Evolutionary conservation across 2,888 invertebrate species (phyloP).

Genomic region (Digitonthophagus gazella): DNA sequence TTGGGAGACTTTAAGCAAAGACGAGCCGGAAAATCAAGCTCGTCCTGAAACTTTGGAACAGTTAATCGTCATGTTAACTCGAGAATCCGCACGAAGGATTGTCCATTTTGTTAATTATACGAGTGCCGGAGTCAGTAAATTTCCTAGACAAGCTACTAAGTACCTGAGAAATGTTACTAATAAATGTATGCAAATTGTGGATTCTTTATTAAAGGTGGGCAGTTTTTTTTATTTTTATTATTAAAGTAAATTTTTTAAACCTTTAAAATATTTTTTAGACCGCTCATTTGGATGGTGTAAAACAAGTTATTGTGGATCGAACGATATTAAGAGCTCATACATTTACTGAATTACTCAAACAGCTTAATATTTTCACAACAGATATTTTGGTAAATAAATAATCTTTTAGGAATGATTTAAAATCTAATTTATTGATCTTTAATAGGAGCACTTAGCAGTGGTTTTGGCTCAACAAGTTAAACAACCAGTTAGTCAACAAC

Average conservation of each 20-base stretch:
- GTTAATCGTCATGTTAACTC: constrained; percentile 68
- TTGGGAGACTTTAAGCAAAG: constrained; percentile 67
- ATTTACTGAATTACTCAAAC: constrained; percentile 53
- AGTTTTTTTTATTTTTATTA: not conserved
- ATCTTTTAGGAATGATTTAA: no score
- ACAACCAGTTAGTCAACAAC: constrained; percentile 20
- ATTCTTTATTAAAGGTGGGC: constrained; percentile 65
- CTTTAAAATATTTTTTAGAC: constrained; percentile 53
- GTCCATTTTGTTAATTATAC: constrained; percentile 78
- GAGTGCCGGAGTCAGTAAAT: constrained; percentile 55
- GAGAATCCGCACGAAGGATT: constrained; percentile 74
- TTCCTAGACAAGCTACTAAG: constrained; percentile 53
- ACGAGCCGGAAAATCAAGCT: constrained; percentile 84
- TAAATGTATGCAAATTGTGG: constrained; percentile 60
- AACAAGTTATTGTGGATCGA: constrained; percentile 55
- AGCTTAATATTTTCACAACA: constrained; percentile 55
- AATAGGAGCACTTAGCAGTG: constrained; percentile 42
- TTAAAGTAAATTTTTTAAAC: not conserved
- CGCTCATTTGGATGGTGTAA: constrained; percentile 61
- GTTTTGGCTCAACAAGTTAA: constrained; percentile 31
- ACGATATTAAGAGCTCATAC: constrained; percentile 53
- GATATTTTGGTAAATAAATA: constrained; percentile 58
- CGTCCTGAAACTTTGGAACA: constrained; percentile 77
- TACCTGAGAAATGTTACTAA: constrained; percentile 47
- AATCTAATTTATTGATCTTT: constrained; percentile 21